Base-by-base conservation (phyloP, 1,140 invertebrate genomes). In the Dendroctonus ponderosae region DNA sequence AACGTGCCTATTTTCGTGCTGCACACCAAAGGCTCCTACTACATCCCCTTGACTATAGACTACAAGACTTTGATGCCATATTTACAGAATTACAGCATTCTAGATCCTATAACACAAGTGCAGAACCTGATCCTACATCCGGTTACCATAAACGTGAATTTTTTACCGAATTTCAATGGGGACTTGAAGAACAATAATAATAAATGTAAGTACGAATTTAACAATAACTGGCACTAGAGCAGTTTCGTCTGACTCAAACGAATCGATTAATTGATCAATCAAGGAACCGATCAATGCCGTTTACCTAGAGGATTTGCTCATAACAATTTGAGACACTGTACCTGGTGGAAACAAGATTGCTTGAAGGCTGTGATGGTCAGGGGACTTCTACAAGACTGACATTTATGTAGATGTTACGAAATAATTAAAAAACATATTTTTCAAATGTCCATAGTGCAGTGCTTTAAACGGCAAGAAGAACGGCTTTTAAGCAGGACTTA, bases 101-200 rank as follows among this genome's bases (percentile, higher is more conserved):
- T 84, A 40, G 83, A 85, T 64, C 81, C 82, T 40, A 78, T 82
- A 57, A 82, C 84, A 38, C 81, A 81, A 58, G 81, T 84, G 0
- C 82, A 85, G 3, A 82, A 87, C 7, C 82, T 86, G 5, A 85
- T 92, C 7, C 82, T 96, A 12, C 94, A 97, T 82, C 94, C 94
- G 3, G 90, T 97, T 56, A 93, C 91, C 14, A 95, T 96, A 66
- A 92, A 90, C 72, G 93, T 96, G 2, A 93, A 93, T 78, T 94
- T 94, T 67, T 73, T 75, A 46, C 72, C 74, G 9, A 70, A 68
- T 57, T 70, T 50, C 38, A 50, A 67, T 51, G 70, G 66, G 11
- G 43, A 67, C 11, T 38, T 58, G 53, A 57, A 61, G 26, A 50
- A 26, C 12, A 53, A 56, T 40, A 60, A 7, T 43, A 49, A 26